Percentiles rank a stretch among this genome's conserved stretches.
phyloP scores from a whole-genome alignment of 2,113 vertebrate species.

The Propithecus coquereli region DNA sequence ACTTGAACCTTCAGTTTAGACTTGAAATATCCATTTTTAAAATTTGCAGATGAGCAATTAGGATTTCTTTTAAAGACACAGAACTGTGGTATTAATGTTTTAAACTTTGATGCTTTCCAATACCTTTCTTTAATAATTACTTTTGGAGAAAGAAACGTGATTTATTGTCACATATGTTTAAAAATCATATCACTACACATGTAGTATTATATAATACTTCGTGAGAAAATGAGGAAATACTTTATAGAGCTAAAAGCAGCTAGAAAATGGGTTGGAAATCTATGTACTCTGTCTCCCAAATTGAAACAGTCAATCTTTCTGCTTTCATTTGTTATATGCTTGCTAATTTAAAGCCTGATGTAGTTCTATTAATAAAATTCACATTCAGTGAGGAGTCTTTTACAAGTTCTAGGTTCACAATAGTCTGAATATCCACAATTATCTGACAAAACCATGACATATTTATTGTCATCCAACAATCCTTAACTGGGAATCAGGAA shows the following conservation, averaged over 20 bases:
- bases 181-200: not conserved
- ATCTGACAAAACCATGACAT: not conserved
- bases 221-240: not conserved
- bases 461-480: not conserved
- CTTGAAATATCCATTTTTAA: not conserved
- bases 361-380: not conserved
- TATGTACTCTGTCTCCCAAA: not conserved
- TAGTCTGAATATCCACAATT: not conserved
- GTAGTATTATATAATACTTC: not conserved
- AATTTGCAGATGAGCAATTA: not conserved
- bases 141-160: not conserved
- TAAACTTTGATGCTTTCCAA: conserved; percentile 16
- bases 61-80: not conserved
- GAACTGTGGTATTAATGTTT: not conserved
- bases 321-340: conserved; percentile 17
- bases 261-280: not conserved
- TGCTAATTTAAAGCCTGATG: not conserved
- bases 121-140: not conserved
- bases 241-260: not conserved
- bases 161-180: conserved; percentile 4
- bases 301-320: not conserved
- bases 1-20: not conserved
- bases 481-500: not conserved
- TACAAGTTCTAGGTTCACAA: conserved; percentile 13
- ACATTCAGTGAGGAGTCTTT: not conserved